Percentiles rank a stretch among this genome's conserved stretches.
Conservation (phyloP, 2,888 invertebrate species). For the Spodoptera exigua region DNA sequence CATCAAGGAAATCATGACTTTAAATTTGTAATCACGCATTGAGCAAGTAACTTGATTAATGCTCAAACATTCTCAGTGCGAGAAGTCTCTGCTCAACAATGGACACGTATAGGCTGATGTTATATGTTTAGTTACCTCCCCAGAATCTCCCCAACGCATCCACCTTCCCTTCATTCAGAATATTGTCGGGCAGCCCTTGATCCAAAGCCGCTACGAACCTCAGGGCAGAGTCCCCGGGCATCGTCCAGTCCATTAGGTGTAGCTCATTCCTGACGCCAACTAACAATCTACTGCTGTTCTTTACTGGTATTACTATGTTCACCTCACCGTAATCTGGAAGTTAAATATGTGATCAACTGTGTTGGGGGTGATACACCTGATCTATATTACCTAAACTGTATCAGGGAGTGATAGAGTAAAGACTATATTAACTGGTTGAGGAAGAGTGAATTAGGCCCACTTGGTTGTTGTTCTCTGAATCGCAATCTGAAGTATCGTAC, state of each 20-base stretch:
- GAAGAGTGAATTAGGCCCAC: too few species aligned
- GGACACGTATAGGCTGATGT: not conserved
- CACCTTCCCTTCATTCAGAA: conserved; percentile 90
- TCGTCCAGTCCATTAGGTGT: conserved; percentile 75
- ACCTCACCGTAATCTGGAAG: conserved; percentile 76
- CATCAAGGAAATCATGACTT: too few species aligned
- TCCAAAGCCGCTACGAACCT: conserved; percentile 57
- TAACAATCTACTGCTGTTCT: conserved; percentile 69
- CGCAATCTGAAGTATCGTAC: too few species aligned
- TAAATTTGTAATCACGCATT: too few species aligned
- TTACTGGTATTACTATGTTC: conserved; percentile 75
- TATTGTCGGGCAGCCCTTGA: conserved; percentile 56
- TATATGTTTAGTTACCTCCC: conserved; percentile 70
- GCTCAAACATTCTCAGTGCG: too few species aligned
- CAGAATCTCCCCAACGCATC: conserved; percentile 85
- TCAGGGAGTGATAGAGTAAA: too few species aligned
- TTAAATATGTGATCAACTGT: not conserved
- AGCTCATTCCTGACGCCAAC: conserved; percentile 72
- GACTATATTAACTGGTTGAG: too few species aligned
- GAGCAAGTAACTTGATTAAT: too few species aligned
- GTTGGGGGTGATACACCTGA: too few species aligned
- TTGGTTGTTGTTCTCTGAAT: too few species aligned
- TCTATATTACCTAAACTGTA: too few species aligned
- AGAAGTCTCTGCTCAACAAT: too few species aligned
- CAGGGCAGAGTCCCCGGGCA: conserved; percentile 57